Evolutionary conservation across 2,797 vertebrate species (phyloP).

Genomic region (Argentina silus): DNA sequence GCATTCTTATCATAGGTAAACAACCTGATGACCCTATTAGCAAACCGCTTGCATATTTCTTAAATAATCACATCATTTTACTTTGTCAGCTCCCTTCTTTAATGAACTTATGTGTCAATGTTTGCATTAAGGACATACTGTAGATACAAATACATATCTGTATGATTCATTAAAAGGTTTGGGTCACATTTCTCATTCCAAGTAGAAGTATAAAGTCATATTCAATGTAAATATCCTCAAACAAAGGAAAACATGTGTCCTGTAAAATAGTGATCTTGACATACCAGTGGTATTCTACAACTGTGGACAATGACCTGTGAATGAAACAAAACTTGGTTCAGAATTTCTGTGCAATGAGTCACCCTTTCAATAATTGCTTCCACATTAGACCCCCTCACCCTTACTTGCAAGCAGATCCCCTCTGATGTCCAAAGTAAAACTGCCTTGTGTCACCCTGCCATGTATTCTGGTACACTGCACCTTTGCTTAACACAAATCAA

Average conservation of each 20-base stretch:
- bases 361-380: slow-evolving; percentile 80
- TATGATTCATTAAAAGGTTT: background rate
- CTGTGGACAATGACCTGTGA: slow-evolving; percentile 66
- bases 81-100: slow-evolving; percentile 40
- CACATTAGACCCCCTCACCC: slow-evolving; percentile 63
- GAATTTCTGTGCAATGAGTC: slow-evolving; percentile 74
- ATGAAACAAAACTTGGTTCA: slow-evolving; percentile 69
- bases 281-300: slow-evolving; percentile 45
- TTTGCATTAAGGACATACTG: slow-evolving; percentile 22
- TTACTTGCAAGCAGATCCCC: slow-evolving; percentile 67
- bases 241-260: slow-evolving; percentile 35
- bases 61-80: slow-evolving; percentile 38
- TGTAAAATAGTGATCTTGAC: slow-evolving; percentile 26
- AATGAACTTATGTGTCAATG: slow-evolving; percentile 42
- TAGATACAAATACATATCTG: background rate
- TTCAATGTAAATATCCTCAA: background rate
- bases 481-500: slow-evolving; percentile 60
- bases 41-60: slow-evolving; percentile 26
- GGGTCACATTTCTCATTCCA: background rate
- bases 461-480: slow-evolving; percentile 69
- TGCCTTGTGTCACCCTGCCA: slow-evolving; percentile 69
- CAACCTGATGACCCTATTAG: slow-evolving; percentile 40
- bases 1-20: slow-evolving; percentile 35
- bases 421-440: slow-evolving; percentile 62
- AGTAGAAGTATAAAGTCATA: background rate